Percentiles rank a stretch among this genome's conserved stretches.
These are phyloP conservation scores for Agapostemon virescens DNA, from an alignment of 2,888 invertebrate genomes.

Conservation along the genomic window DNA sequence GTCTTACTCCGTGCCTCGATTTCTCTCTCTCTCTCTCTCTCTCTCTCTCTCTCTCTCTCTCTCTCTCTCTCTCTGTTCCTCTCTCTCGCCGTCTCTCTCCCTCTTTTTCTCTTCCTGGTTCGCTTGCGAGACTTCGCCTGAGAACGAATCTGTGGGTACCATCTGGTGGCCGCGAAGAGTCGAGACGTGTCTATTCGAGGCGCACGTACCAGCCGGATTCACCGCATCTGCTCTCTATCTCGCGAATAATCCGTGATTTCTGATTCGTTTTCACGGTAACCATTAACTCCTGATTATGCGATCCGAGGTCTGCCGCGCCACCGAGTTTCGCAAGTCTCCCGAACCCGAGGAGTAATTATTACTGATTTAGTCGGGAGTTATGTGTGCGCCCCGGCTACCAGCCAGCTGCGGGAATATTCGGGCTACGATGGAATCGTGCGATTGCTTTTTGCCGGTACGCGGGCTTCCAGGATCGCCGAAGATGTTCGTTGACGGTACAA, in stretches of 20 bases:
- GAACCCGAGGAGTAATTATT: background rate
- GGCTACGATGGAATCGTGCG: background rate
- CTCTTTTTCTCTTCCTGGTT: background rate
- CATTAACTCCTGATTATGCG: conserved; percentile 40
- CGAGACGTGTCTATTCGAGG: conserved; percentile 62
- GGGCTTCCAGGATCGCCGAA: background rate
- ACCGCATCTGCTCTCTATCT: conserved; percentile 60
- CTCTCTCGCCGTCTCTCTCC: too few relatives aligned
- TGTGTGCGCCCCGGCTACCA: background rate
- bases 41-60: background rate
- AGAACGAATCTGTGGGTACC: conserved; percentile 54
- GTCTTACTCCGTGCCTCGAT: background rate
- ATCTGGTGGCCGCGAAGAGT: conserved; percentile 59
- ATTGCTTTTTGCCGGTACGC: background rate
- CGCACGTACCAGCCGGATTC: conserved; percentile 58
- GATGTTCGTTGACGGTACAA: background rate
- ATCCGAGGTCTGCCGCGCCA: background rate
- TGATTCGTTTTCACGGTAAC: conserved; percentile 41
- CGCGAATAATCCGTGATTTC: conserved; percentile 58
- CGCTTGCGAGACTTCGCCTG: conserved; percentile 20
- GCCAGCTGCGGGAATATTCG: background rate
- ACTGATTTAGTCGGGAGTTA: conserved; percentile 3
- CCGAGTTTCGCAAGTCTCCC: background rate
- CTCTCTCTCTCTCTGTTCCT: background rate
- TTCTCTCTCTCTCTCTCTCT: background rate